Conservation (phyloP, 2,113 vertebrate species). For the Vireo altiloquus region DNA sequence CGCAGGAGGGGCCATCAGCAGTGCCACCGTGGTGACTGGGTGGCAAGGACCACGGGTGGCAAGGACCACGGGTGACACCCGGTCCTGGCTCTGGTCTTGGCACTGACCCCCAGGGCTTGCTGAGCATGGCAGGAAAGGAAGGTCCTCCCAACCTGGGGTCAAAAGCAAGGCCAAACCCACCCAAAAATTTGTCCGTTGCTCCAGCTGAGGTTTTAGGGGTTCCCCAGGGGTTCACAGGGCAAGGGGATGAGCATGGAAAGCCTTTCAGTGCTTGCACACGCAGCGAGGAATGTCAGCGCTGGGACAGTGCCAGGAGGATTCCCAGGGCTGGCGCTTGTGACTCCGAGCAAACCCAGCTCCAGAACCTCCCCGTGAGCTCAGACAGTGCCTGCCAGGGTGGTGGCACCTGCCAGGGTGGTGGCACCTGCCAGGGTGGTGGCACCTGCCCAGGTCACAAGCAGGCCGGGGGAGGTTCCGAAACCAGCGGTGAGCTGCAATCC, state of each 20-base stretch:
- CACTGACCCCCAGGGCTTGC: neutral
- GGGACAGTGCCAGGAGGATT: accelerated
- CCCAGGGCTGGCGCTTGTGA: neutral
- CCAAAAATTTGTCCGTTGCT: neutral
- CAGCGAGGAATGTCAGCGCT: accelerated
- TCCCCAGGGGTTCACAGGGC: neutral
- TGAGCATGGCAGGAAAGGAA: neutral
- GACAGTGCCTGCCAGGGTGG: neutral
- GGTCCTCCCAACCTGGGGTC: neutral
- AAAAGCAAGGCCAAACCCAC: neutral
- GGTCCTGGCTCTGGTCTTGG: neutral
- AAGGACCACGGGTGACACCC: neutral
- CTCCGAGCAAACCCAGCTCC: neutral
- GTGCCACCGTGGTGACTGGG: neutral
- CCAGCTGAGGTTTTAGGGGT: neutral
- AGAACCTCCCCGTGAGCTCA: neutral
- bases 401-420: neutral
- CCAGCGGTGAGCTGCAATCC: neutral
- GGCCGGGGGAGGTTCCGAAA: neutral
- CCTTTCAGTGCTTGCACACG: neutral
- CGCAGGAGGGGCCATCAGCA: neutral
- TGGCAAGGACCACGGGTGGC: neutral
- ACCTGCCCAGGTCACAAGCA: neutral
- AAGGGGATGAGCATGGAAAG: accelerated
- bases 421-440: neutral